Evolutionary conservation across 2,797 vertebrate genomes (phyloP).

Genomic region (Ceyx erithaca): DNA sequence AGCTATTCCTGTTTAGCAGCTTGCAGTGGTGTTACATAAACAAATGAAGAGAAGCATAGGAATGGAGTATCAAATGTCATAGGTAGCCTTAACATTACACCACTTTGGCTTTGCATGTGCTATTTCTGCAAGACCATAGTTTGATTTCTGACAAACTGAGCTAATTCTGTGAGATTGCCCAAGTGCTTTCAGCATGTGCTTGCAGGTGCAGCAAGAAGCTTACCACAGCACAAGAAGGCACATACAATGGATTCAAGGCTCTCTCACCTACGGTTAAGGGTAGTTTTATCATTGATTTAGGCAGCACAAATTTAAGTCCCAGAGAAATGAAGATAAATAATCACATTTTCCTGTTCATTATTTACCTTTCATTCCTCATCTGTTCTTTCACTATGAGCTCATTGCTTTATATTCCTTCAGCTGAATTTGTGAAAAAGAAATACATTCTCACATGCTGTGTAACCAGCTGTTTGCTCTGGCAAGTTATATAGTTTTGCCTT

Average conservation of each 20-base stretch:
- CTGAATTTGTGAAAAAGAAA: background rate
- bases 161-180: background rate
- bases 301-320: background rate
- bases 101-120: background rate
- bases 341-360: background rate
- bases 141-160: background rate
- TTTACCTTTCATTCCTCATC: background rate
- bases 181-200: background rate
- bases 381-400: background rate
- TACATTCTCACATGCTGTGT: background rate
- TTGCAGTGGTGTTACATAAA: background rate
- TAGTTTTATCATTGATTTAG: background rate
- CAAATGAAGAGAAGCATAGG: background rate
- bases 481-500: background rate
- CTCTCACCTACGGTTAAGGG: background rate
- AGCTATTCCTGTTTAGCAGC: conserved; percentile 1
- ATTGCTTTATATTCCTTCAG: conserved; percentile 5
- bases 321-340: background rate
- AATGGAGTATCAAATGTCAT: background rate
- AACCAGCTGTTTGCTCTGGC: conserved; percentile 12
- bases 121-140: background rate
- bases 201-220: background rate
- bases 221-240: background rate
- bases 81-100: background rate
- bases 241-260: background rate